Evolutionary conservation across 2,113 vertebrate genomes (phyloP).

Genomic region (Nicator chloris): DNA sequence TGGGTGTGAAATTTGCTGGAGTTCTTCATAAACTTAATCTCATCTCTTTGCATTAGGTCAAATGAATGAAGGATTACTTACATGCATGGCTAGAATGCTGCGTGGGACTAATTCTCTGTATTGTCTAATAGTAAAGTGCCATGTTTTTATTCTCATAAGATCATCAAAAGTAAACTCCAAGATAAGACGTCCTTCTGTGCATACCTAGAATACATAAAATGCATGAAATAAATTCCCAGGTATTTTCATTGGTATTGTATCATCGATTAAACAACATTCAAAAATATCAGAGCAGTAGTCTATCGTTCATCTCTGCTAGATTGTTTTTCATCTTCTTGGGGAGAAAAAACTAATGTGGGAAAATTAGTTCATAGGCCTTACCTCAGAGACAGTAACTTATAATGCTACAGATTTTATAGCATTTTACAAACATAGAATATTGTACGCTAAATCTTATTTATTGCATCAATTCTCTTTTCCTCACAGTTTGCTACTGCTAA

Average conservation of each 20-base stretch:
- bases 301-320: neutral
- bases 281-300: slow-evolving; percentile 3
- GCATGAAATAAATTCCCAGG: slow-evolving; percentile 36
- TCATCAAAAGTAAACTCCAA: slow-evolving; percentile 99
- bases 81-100: slow-evolving; percentile 99
- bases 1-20: slow-evolving; percentile 1
- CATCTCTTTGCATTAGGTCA: slow-evolving; percentile 13
- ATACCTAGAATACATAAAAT: slow-evolving; percentile 82
- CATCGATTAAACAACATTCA: slow-evolving; percentile 18
- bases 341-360: neutral
- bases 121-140: slow-evolving; percentile 99
- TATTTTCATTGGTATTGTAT: neutral
- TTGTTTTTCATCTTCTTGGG: neutral
- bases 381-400: neutral
- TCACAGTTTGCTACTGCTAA: neutral
- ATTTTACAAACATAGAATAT: slow-evolving; percentile 24
- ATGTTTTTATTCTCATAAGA: slow-evolving; percentile 99
- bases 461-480: neutral
- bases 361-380: slow-evolving; percentile 13
- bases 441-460: slow-evolving; percentile 19
- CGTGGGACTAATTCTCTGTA: slow-evolving; percentile 96
- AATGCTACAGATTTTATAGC: slow-evolving; percentile 16
- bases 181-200: slow-evolving; percentile 97
- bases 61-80: slow-evolving; percentile 75
- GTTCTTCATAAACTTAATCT: slow-evolving; percentile 5